These are phyloP conservation scores for Drosophila glabriapex DNA, from an alignment of 2,888 invertebrate species.

Conservation along the genomic window DNA sequence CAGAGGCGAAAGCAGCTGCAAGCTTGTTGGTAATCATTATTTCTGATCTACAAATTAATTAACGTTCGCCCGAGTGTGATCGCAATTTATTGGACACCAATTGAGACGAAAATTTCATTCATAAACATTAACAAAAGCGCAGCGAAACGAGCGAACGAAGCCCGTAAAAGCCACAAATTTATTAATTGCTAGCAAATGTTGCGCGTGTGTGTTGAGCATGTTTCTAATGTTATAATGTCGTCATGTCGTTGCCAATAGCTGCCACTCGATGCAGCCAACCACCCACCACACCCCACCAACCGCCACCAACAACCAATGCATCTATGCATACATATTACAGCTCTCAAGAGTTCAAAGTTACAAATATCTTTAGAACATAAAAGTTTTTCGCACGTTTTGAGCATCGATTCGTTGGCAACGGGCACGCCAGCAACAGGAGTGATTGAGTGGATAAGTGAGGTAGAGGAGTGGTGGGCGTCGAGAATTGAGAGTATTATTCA, in stretches of 20 bases:
- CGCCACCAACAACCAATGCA: slow-evolving; percentile 9
- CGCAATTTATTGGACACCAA: slow-evolving; percentile 79
- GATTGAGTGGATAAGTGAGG: slow-evolving; percentile 7
- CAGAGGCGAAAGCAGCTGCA: slow-evolving; percentile 57
- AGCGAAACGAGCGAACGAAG: slow-evolving; percentile 9
- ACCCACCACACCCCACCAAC: background rate
- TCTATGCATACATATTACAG: slow-evolving; percentile 20
- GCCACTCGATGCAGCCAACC: slow-evolving; percentile 15
- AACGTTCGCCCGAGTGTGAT: slow-evolving; percentile 71
- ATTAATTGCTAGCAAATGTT: slow-evolving; percentile 79
- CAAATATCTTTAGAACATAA: slow-evolving; percentile 69
- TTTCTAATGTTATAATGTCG: slow-evolving; percentile 55
- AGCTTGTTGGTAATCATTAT: slow-evolving; percentile 70
- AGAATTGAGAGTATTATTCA: slow-evolving; percentile 62
- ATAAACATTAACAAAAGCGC: slow-evolving; percentile 65
- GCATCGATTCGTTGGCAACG: slow-evolving; percentile 28
- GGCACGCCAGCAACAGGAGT: slow-evolving; percentile 5
- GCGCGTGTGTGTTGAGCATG: slow-evolving; percentile 58
- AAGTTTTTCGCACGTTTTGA: slow-evolving; percentile 77
- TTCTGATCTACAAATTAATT: slow-evolving; percentile 77
- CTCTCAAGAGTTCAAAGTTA: slow-evolving; percentile 74
- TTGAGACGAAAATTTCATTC: slow-evolving; percentile 74
- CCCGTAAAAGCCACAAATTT: slow-evolving; percentile 41
- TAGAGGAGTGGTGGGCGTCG: background rate
- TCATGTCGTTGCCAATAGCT: slow-evolving; percentile 43